These are phyloP conservation scores for Diaperis boleti DNA, from an alignment of 2,888 invertebrate genomes.

Conservation along the genomic window DNA sequence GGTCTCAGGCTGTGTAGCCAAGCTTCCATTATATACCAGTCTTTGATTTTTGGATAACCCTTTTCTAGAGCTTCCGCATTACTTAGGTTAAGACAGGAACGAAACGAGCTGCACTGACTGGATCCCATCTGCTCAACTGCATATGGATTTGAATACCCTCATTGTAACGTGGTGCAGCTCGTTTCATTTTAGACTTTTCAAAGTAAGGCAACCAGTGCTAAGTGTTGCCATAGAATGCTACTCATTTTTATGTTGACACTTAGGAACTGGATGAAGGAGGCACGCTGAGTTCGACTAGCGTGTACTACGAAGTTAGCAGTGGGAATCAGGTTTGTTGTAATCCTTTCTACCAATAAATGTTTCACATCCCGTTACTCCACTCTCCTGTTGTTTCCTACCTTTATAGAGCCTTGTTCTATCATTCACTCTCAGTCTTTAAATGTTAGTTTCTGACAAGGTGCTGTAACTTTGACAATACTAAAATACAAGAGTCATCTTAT, in stretches of 20 bases:
- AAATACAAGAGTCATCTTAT: slow-evolving; percentile 11
- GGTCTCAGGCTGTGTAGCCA: slow-evolving; percentile 59
- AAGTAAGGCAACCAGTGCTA: slow-evolving; percentile 58
- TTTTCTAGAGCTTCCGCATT: slow-evolving; percentile 65
- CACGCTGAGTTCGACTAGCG: slow-evolving; percentile 63
- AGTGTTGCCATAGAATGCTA: slow-evolving; percentile 61
- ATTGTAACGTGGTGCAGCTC: slow-evolving; percentile 33
- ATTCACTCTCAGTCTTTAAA: background rate
- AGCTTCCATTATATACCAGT: slow-evolving; percentile 54
- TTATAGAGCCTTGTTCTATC: slow-evolving; percentile 34
- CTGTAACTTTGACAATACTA: slow-evolving; percentile 22
- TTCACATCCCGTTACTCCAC: slow-evolving; percentile 18
- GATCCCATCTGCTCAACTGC: background rate
- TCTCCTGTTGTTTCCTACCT: slow-evolving; percentile 4
- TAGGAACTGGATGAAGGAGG: slow-evolving; percentile 66
- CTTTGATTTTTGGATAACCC: slow-evolving; percentile 64
- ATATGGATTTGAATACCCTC: too few species aligned
- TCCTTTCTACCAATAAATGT: slow-evolving; percentile 59
- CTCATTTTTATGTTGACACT: slow-evolving; percentile 63
- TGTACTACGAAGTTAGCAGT: slow-evolving; percentile 64
- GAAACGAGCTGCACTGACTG: slow-evolving; percentile 28
- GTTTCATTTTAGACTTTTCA: slow-evolving; percentile 14
- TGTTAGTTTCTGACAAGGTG: slow-evolving; percentile 8
- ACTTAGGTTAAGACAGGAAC: slow-evolving; percentile 27
- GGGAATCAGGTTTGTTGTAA: slow-evolving; percentile 65